Evolutionary conservation across 2,797 vertebrate genomes (phyloP).

Genomic region (Gymnodraco acuticeps): DNA sequence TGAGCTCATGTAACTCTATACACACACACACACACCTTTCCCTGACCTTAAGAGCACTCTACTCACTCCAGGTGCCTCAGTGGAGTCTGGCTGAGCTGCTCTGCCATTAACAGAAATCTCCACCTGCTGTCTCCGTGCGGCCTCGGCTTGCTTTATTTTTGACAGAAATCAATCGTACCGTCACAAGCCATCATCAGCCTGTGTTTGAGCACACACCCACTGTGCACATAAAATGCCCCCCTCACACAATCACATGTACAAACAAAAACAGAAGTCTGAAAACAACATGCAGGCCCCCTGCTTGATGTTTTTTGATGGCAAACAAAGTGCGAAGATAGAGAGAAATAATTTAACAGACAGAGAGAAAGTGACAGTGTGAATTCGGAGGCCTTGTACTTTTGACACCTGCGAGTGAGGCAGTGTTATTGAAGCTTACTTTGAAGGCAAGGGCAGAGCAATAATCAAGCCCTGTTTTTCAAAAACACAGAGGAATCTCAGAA

Average conservation of each 20-base stretch:
- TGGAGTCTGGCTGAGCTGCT: conserved; percentile 40
- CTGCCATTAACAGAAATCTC: conserved; percentile 69
- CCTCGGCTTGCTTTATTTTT: conserved; percentile 54
- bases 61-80: conserved; percentile 63
- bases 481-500: conserved; percentile 64
- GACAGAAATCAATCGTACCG: conserved; percentile 71
- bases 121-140: conserved; percentile 63
- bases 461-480: conserved; percentile 74
- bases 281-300: conserved; percentile 54
- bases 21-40: conserved; percentile 4
- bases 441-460: conserved; percentile 78
- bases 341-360: conserved; percentile 76
- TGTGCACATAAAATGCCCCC: conserved; percentile 49
- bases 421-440: conserved; percentile 80
- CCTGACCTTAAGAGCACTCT: conserved; percentile 55
- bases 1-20: conserved; percentile 10
- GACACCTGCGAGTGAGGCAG: conserved; percentile 73
- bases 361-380: conserved; percentile 73
- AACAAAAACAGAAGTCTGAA: conserved; percentile 62
- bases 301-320: conserved; percentile 70
- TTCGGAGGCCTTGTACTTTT: conserved; percentile 76
- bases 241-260: conserved; percentile 54
- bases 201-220: conserved; percentile 57
- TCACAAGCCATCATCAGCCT: conserved; percentile 62
- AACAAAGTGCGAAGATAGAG: conserved; percentile 75